Evolutionary conservation across 2,797 vertebrate species (phyloP).

Genomic region (Sylvia borin): DNA sequence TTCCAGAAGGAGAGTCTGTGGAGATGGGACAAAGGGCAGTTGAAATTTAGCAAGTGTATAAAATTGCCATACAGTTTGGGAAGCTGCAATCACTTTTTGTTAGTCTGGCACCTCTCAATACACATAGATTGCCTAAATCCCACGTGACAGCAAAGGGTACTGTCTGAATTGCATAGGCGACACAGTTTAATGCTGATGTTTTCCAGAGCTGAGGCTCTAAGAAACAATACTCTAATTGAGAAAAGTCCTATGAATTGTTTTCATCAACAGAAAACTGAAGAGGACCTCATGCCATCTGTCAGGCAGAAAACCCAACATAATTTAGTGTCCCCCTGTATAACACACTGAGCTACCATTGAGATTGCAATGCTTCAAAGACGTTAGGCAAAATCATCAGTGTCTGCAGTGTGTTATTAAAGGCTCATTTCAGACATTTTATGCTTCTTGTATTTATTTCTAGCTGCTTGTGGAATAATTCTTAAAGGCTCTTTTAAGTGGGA

Average conservation of each 20-base stretch:
- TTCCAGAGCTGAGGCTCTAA: background rate
- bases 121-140: background rate
- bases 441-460: constrained; percentile 44
- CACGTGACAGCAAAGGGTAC: background rate
- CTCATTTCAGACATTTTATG: background rate
- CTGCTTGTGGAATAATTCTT: background rate
- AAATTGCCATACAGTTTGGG: background rate
- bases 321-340: background rate
- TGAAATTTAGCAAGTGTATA: background rate
- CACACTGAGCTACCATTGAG: background rate
- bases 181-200: background rate
- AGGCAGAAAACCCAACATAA: background rate
- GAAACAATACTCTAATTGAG: background rate
- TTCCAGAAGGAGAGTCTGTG: background rate
- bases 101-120: background rate
- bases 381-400: background rate
- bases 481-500: background rate
- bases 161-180: background rate
- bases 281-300: background rate
- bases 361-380: background rate
- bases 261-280: background rate
- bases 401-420: constrained; percentile 18
- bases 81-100: background rate
- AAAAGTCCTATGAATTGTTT: background rate
- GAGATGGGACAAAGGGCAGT: background rate